phyloP scores from a whole-genome alignment of 2,113 vertebrate species.

The Tringa solitaria region DNA sequence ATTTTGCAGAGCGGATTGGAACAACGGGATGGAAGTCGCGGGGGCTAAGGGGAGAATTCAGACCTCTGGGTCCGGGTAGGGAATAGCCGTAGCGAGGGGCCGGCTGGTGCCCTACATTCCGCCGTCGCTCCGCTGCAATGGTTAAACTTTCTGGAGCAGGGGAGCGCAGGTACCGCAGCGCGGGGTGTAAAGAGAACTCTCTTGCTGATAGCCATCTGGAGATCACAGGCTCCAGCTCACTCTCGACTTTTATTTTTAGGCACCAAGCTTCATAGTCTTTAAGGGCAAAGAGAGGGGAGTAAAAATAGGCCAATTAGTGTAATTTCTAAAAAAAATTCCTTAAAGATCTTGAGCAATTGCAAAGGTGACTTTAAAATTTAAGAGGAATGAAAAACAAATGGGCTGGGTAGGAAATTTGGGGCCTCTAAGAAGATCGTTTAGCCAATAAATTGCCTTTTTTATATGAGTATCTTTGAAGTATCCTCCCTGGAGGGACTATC shows the following conservation, averaged over 20 bases:
- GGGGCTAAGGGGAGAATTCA: background rate
- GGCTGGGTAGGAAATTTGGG: constrained; percentile 34
- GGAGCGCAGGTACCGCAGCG: background rate
- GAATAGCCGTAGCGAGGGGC: background rate
- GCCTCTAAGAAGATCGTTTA: constrained; percentile 37
- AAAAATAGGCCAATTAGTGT: constrained; percentile 69
- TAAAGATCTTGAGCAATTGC: constrained; percentile 48
- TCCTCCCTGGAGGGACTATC: constrained; percentile 14
- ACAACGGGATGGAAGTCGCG: background rate
- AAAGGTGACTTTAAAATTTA: constrained; percentile 66
- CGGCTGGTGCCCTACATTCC: constrained; percentile 14
- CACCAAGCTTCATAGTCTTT: constrained; percentile 41
- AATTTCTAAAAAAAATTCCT: constrained; percentile 61
- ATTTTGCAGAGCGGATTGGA: background rate
- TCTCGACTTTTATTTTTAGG: constrained; percentile 65
- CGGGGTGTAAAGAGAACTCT: background rate
- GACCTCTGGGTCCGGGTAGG: background rate
- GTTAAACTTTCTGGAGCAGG: background rate
- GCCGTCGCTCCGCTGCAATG: background rate
- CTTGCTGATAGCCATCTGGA: constrained; percentile 47
- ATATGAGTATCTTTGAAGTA: constrained; percentile 58
- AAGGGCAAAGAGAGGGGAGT: constrained; percentile 52
- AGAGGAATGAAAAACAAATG: constrained; percentile 58
- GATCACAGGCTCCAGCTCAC: constrained; percentile 30
- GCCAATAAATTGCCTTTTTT: constrained; percentile 53